These are phyloP conservation scores for Pachyseris speciosa DNA, from an alignment of 64 coral and sea anemone species.

Conservation along the genomic window DNA sequence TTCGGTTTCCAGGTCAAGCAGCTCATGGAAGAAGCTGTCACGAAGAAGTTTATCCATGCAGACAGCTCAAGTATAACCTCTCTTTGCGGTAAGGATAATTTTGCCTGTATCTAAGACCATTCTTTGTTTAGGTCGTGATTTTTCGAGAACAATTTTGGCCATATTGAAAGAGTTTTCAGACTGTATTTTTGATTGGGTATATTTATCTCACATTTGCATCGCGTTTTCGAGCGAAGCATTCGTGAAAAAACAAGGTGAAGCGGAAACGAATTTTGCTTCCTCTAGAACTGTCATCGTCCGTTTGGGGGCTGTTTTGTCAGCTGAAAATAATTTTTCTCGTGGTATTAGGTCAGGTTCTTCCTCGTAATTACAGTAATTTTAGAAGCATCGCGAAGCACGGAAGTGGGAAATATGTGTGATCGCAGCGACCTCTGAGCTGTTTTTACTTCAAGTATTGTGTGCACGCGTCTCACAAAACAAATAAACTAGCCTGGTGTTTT, in stretches of 20 bases:
- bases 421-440: not conserved
- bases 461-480: slow-evolving; percentile 1
- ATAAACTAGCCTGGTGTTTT: not conserved
- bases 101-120: not conserved
- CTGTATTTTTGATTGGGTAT: slow-evolving; percentile 35
- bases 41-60: slow-evolving; percentile 96
- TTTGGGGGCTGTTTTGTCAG: not conserved
- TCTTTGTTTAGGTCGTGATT: not conserved
- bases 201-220: not conserved
- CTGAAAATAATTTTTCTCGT: not conserved
- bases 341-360: not conserved
- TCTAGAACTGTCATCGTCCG: not conserved
- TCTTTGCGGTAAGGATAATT: slow-evolving; percentile 87
- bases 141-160: not conserved
- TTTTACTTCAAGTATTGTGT: not conserved
- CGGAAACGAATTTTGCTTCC: not conserved
- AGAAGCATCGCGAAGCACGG: not conserved
- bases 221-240: not conserved
- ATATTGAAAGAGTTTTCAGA: not conserved
- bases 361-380: not conserved
- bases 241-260: not conserved
- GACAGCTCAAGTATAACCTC: slow-evolving; percentile 99
- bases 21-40: slow-evolving; percentile 98
- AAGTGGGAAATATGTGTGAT: not conserved
- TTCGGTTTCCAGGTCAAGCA: slow-evolving; percentile 91